Evolutionary conservation across 2,113 vertebrate species (phyloP).

Genomic region (Dasyornis broadbenti): DNA sequence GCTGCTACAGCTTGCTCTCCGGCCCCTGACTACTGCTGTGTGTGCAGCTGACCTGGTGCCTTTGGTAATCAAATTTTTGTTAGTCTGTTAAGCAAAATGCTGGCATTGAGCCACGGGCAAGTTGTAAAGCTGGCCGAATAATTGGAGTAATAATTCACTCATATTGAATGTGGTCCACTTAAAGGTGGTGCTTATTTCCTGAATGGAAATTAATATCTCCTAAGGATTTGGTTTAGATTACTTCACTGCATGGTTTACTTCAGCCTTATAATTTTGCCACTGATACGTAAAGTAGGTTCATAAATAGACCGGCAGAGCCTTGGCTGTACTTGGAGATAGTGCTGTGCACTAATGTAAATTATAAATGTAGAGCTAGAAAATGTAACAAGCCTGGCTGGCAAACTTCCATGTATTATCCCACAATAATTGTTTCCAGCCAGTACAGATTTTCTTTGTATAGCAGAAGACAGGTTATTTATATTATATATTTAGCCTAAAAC

Average conservation of each 20-base stretch:
- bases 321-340: neutral
- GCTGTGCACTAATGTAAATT: neutral
- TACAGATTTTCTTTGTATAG: neutral
- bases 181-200: constrained; percentile 23
- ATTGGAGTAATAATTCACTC: constrained; percentile 24
- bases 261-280: constrained; percentile 16
- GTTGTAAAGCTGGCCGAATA: neutral
- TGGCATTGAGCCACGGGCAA: neutral
- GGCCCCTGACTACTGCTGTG: neutral
- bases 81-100: neutral
- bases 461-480: constrained; percentile 53
- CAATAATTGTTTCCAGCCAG: constrained; percentile 35
- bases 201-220: constrained; percentile 19
- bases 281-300: neutral
- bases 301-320: neutral
- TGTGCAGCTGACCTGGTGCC: neutral
- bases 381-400: neutral
- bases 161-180: neutral
- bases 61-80: constrained; percentile 22
- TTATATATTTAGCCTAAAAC: constrained; percentile 52
- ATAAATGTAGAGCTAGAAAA: neutral
- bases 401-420: constrained; percentile 22
- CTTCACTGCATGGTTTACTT: constrained; percentile 5
- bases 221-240: constrained; percentile 28
- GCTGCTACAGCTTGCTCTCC: neutral